Evolutionary conservation across 1,140 invertebrate species (phyloP).

Genomic region (Rhizoglyphus robini): DNA sequence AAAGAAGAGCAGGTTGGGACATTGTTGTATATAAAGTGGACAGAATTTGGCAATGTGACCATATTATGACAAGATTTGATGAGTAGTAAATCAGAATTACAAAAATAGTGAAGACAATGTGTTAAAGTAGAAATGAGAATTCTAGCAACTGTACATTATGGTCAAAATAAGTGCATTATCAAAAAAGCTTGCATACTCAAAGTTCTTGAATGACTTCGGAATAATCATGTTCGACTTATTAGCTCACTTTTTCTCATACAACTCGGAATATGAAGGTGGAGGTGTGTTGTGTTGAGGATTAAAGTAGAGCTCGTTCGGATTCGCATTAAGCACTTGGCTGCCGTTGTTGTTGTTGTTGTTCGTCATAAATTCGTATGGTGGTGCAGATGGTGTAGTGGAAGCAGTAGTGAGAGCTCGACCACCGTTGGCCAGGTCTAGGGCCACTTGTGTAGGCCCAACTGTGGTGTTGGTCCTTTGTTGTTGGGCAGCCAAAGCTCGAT

Average conservation of each 20-base stretch:
- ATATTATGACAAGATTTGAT: no score
- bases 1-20: no score
- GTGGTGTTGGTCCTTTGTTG: neutral
- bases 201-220: no score
- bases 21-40: no score
- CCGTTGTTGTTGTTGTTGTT: neutral
- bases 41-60: no score
- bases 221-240: no score
- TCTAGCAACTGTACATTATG: no score
- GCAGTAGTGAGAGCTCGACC: neutral
- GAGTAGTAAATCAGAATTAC: no score
- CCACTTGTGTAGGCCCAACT: neutral
- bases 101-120: no score
- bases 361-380: neutral
- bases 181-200: no score
- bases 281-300: conserved; percentile 1
- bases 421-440: neutral
- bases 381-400: neutral
- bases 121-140: no score
- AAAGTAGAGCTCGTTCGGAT: neutral
- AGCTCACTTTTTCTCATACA: neutral
- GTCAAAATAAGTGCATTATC: no score
- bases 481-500: neutral
- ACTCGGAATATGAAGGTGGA: conserved; percentile 9
- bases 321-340: neutral